Conservation (phyloP, 1,140 invertebrate species). For the Leptinotarsa defecta region DNA sequence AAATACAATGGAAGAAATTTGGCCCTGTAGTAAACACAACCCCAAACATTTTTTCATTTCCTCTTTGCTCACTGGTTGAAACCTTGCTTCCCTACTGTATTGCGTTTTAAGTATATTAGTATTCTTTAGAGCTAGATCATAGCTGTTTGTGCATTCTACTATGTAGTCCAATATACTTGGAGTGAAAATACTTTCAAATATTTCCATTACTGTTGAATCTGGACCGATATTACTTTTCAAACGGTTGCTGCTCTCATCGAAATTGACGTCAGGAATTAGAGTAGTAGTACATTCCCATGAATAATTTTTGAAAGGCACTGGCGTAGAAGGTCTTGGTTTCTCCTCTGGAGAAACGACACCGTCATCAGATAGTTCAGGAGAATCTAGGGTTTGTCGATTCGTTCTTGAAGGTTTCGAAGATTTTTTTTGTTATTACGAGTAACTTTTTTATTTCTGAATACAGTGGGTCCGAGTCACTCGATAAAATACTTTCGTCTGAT, state of each 20-base stretch:
- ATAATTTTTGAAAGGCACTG: too few species aligned
- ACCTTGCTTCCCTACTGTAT: background rate
- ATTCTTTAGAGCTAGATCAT: background rate
- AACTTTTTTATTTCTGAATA: background rate
- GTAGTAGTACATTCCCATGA: constrained; percentile 2
- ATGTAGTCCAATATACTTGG: background rate
- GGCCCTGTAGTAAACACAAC: too few species aligned
- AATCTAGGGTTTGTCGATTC: too few species aligned
- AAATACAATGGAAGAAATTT: too few species aligned
- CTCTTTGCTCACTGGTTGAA: background rate
- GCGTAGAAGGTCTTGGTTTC: background rate
- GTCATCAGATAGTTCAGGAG: background rate
- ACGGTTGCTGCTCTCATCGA: constrained; percentile 9
- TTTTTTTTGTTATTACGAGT: background rate
- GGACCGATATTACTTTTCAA: constrained; percentile 4
- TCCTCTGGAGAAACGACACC: background rate
- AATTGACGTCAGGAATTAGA: constrained; percentile 16
- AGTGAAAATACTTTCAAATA: background rate
- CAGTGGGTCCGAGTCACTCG: background rate
- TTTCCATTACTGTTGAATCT: background rate
- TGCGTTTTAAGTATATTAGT: background rate
- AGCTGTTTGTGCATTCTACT: background rate
- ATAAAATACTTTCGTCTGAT: constrained; percentile 12
- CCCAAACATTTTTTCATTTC: constrained; percentile 18
- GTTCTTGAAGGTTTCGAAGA: too few species aligned